A percentile compares a stretch with the other conserved stretches of the same genome.
phyloP scores from a whole-genome alignment of 2,113 vertebrate genomes.

The Albula goreensis region DNA sequence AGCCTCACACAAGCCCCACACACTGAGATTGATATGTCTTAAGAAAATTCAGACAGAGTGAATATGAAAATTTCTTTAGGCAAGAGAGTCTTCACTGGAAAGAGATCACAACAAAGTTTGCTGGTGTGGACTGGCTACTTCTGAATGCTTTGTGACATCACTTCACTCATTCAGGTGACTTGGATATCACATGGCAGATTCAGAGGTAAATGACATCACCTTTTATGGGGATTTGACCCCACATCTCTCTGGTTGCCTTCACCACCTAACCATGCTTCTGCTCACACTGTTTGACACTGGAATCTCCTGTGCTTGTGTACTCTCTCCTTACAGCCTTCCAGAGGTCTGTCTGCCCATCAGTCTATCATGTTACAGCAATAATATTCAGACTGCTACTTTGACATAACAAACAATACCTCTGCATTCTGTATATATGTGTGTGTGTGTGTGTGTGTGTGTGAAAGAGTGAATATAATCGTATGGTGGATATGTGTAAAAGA shows the following conservation, averaged over 20 bases:
- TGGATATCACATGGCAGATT: neutral
- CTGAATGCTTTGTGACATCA: neutral
- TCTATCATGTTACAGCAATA: too few species aligned
- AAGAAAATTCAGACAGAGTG: neutral
- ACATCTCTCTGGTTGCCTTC: neutral
- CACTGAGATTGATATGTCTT: neutral
- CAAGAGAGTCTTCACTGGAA: neutral
- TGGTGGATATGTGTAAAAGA: neutral
- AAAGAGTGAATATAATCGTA: neutral
- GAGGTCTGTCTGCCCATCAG: neutral
- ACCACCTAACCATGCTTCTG: neutral
- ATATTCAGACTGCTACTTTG: too few species aligned
- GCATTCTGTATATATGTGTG: slow-evolving; percentile 6
- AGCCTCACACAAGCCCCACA: neutral
- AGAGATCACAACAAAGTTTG: neutral
- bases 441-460: slow-evolving; percentile 25
- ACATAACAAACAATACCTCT: too few species aligned
- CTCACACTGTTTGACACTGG: neutral
- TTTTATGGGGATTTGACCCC: neutral
- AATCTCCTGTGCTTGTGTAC: neutral
- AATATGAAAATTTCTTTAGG: neutral
- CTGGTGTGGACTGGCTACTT: neutral
- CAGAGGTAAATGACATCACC: neutral
- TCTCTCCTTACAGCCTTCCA: too few species aligned
- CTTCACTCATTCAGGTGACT: neutral